Evolutionary conservation across 2,113 vertebrate genomes (phyloP).

Genomic region (Thryonomys swinderianus): DNA sequence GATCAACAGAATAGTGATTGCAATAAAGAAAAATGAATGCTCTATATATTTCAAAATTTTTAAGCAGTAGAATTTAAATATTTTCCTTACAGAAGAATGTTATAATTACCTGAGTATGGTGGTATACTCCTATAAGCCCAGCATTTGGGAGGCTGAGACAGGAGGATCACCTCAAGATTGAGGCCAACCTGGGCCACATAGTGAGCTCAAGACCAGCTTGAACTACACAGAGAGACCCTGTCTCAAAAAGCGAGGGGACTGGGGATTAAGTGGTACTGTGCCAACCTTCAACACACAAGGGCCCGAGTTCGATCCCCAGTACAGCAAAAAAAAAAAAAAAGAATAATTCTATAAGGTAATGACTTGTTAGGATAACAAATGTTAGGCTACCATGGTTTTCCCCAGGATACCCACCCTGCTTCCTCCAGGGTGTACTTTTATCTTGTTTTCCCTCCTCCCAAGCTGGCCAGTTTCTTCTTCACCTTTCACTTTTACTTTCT

Average conservation of each 20-base stretch:
- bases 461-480: background rate
- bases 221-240: background rate
- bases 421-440: background rate
- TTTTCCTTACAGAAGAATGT: background rate
- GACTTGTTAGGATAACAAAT: background rate
- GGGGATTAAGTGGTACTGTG: too few relatives aligned
- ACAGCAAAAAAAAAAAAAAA: background rate
- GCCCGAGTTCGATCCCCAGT: too few relatives aligned
- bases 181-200: background rate
- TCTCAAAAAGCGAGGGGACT: background rate
- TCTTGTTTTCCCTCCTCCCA: background rate
- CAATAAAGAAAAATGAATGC: background rate
- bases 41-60: background rate
- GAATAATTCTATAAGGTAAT: background rate
- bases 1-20: background rate
- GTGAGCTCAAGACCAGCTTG: background rate
- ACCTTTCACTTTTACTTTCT: background rate
- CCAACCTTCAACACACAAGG: too few relatives aligned
- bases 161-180: background rate
- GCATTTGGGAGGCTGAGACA: background rate
- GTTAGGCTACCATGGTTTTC: background rate
- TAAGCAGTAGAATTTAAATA: background rate
- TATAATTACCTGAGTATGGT: background rate
- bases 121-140: background rate
- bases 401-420: background rate